Conservation (phyloP, 2,797 vertebrate species). For the Coreius guichenoti region DNA sequence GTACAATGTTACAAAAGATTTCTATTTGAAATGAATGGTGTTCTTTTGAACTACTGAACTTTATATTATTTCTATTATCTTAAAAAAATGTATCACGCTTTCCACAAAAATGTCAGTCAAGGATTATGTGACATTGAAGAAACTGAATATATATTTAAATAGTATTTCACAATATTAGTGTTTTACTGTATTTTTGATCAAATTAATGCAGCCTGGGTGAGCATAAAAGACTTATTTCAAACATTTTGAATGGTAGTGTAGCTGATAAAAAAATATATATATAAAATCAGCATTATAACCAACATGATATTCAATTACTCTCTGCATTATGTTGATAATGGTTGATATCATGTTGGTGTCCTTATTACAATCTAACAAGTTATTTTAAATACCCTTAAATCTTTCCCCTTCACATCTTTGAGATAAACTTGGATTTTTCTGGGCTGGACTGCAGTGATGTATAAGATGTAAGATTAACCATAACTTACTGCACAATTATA, state of each 20-base stretch:
- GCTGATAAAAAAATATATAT: not conserved
- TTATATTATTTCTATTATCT: not conserved
- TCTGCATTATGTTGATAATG: not conserved
- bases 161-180: not conserved
- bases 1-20: not conserved
- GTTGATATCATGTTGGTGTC: not conserved
- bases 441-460: conserved; percentile 21
- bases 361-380: conserved; percentile 1
- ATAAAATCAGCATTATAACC: not conserved
- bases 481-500: conserved; percentile 8
- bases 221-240: not conserved
- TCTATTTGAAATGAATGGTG: not conserved
- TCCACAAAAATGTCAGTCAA: not conserved
- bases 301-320: not conserved
- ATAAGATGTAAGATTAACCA: conserved; percentile 9
- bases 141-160: not conserved
- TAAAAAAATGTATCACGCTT: not conserved
- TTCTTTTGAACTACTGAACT: not conserved
- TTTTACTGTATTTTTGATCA: not conserved
- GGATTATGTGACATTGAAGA: not conserved
- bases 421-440: not conserved
- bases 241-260: not conserved
- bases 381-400: not conserved
- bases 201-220: not conserved
- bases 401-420: not conserved